A percentile compares a stretch with the other conserved stretches of the same genome.
Conservation (phyloP, 1,140 invertebrate species). For the Tetranychus urticae region DNA sequence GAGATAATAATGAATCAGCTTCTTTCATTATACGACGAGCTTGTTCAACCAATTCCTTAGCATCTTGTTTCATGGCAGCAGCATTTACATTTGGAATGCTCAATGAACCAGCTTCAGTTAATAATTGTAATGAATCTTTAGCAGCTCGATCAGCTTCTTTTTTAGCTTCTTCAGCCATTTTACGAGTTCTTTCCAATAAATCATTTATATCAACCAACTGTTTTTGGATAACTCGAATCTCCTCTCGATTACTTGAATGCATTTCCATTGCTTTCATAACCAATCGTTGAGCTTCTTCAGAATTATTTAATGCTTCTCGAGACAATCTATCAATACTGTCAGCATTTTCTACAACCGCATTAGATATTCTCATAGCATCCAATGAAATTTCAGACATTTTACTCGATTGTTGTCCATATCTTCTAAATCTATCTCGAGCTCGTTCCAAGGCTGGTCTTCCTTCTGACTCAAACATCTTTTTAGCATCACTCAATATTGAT, state of each 20-base stretch:
- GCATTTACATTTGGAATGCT: slow-evolving; percentile 47
- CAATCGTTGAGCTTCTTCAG: slow-evolving; percentile 47
- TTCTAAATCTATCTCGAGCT: slow-evolving; percentile 51
- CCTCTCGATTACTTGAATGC: slow-evolving; percentile 33
- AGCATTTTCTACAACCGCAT: slow-evolving; percentile 46
- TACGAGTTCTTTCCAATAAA: slow-evolving; percentile 29
- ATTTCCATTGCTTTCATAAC: slow-evolving; percentile 52
- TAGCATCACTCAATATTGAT: slow-evolving; percentile 38
- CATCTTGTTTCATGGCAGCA: slow-evolving; percentile 12
- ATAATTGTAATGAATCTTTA: slow-evolving; percentile 48
- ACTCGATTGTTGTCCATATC: slow-evolving; percentile 67
- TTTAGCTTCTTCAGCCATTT: slow-evolving; percentile 41
- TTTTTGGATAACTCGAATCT: slow-evolving; percentile 32
- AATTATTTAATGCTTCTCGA: slow-evolving; percentile 54
- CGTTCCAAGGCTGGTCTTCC: slow-evolving; percentile 46
- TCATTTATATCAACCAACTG: slow-evolving; percentile 25
- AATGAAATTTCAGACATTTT: slow-evolving; percentile 73
- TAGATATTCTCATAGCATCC: slow-evolving; percentile 50
- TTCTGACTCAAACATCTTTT: slow-evolving; percentile 50
- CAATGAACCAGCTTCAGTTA: slow-evolving; percentile 45
- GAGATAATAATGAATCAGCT: slow-evolving; percentile 33
- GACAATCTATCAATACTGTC: slow-evolving; percentile 47
- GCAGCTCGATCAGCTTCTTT: slow-evolving; percentile 44
- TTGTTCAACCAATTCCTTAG: slow-evolving; percentile 1
- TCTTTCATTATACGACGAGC: slow-evolving; percentile 4